Evolutionary conservation across 2,113 vertebrate species (phyloP), one percentile per base, ranked within the genome.

Genomic region (Caranx melampygus): DNA sequence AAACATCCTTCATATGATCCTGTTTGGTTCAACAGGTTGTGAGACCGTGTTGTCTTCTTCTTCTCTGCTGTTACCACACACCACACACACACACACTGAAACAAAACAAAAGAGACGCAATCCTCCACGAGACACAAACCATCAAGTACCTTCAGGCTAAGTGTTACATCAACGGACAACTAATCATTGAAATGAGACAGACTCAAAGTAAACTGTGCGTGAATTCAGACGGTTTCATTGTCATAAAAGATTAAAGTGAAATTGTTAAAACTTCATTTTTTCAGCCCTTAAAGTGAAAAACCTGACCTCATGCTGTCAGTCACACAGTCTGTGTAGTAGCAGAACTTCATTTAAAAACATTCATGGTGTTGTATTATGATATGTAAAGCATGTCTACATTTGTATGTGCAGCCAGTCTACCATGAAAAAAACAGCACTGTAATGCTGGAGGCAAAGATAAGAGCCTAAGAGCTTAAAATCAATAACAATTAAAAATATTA

Each of bases 401-500:
- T 45, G 16, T 18, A 1, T 42, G 55, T 42, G 55, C 33, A 72
- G 66, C n/a, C 71, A 52, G 57, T 69, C 14, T 15, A 63, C 65
- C 2, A 5, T 21, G 15, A 59, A 70, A 49, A 45, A 47, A 5
- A 5, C 14, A 66, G 59, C 0, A 1, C 62, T 78, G 37, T 57
- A 18, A 49, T 49, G 55, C 16, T 51, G 2, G 49, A 69, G 1
- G 55, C n/a, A 79, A 68, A 84, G 57, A 5, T 81, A 83, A 86
- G 70, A 83, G 81, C 72, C 33, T 18, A n/a, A n/a, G n/a, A n/a
- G n/a, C n/a, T 26, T 26, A 26, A 26, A 26, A 26, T 1, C 26
- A 26, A 26, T 26, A 26, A 26, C 26, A 26, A 26, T 26, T 26
- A 79, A 67, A 87, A 87, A 88, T 51, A 70, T 91, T 68, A 62